phyloP scores from a whole-genome alignment of 2,888 invertebrate genomes.

The Choristoneura rosaceana region DNA sequence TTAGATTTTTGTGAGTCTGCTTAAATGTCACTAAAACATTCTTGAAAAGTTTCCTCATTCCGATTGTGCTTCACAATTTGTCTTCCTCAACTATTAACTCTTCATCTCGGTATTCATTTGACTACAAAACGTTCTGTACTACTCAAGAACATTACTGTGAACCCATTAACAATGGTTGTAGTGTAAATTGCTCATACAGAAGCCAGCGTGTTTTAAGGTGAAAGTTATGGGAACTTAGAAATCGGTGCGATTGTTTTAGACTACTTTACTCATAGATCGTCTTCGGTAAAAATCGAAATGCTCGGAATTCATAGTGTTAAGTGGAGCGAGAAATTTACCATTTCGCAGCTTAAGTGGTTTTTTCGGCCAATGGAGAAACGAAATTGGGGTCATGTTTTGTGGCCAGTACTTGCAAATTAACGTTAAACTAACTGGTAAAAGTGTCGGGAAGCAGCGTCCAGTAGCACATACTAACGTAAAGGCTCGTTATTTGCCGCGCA shows the following conservation, averaged over 20 bases:
- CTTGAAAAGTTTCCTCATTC: neutral
- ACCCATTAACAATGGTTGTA: constrained; percentile 64
- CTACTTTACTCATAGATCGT: constrained; percentile 31
- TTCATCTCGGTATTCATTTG: constrained; percentile 11
- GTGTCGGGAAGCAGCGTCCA: neutral
- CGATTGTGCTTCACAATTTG: neutral
- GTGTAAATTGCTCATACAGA: constrained; percentile 66
- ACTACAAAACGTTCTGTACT: constrained; percentile 14
- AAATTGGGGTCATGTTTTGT: constrained; percentile 13
- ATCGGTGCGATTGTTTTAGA: constrained; percentile 55
- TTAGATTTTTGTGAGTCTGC: neutral
- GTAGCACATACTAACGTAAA: neutral
- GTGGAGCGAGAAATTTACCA: constrained; percentile 63
- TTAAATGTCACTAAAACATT: neutral
- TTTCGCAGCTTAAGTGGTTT: constrained; percentile 45
- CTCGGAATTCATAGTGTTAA: constrained; percentile 55
- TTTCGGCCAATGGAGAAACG: constrained; percentile 16
- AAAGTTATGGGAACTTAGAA: constrained; percentile 77
- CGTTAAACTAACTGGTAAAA: neutral
- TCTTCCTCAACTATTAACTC: neutral
- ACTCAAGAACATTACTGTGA: constrained; percentile 31
- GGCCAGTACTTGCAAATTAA: neutral
- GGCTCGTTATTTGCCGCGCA: neutral
- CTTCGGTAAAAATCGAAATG: constrained; percentile 42
- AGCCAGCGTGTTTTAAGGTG: constrained; percentile 59